Conservation (phyloP, 2,888 invertebrate genomes). For the Rhagium mordax region DNA sequence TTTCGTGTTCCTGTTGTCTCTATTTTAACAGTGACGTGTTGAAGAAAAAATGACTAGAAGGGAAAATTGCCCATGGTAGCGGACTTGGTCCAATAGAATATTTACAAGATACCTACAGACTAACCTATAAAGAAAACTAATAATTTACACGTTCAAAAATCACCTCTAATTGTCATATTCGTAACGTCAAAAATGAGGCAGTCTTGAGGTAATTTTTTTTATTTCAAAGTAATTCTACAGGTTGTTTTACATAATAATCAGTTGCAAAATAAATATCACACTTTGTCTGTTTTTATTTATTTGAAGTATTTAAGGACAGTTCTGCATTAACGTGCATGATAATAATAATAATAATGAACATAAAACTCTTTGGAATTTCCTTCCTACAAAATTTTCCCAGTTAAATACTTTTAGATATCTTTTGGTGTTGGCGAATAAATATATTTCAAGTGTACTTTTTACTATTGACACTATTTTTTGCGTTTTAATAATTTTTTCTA, state of each 20-base stretch:
- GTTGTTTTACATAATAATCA: constrained; percentile 1
- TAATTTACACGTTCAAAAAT: constrained; percentile 14
- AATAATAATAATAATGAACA: too few species aligned
- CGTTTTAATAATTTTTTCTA: too few species aligned
- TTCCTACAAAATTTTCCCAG: too few species aligned
- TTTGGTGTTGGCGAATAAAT: too few species aligned
- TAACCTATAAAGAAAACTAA: background rate
- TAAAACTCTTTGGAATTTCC: too few species aligned
- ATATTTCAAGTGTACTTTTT: too few species aligned
- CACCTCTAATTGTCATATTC: background rate
- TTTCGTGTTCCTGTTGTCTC: constrained; percentile 8
- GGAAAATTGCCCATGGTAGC: constrained; percentile 8
- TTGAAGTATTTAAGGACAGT: constrained; percentile 2
- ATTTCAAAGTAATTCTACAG: background rate
- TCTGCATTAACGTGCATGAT: too few species aligned
- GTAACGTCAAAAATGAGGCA: constrained; percentile 6
- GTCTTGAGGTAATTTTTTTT: constrained; percentile 10
- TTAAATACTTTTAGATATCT: too few species aligned
- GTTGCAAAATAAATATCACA: constrained; percentile 27
- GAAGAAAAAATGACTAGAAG: constrained; percentile 18
- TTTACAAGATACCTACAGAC: constrained; percentile 1
- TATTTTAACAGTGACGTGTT: background rate
- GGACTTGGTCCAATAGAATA: constrained; percentile 17
- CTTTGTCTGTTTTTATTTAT: constrained; percentile 7
- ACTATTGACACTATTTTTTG: too few species aligned